Evolutionary conservation across 2,113 vertebrate species (phyloP), one percentile per base, ranked within the genome.

Genomic region (Nibea coibor): DNA sequence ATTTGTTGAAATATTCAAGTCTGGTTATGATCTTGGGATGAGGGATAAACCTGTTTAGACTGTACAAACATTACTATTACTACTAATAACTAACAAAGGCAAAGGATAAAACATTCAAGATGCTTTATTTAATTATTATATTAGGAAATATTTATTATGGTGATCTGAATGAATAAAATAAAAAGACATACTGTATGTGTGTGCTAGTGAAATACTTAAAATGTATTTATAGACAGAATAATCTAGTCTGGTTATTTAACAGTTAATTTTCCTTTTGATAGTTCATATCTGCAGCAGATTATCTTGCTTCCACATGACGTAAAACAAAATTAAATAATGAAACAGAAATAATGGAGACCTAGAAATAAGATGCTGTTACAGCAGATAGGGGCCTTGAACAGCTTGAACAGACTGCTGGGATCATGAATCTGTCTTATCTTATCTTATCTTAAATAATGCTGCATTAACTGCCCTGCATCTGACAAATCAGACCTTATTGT

Each of bases 311-410:
- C 26, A 75, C 28, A 39, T 73, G 24, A 72, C 14, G 5, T 16
- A 28, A 65, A 26, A 71, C 28, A 16, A 43, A 35, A 66, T 75
- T 17, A 75, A 57, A 66, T 50, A 35, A 69, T 42, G 5, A 80
- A 58, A 59, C 20, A n/a, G n/a, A n/a, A n/a, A n/a, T n/a, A n/a
- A 53, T 14, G 20, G 17, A 4, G 11, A 0, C 4, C 14, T 17
- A 17, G 50, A 57, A 82, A 50, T 48, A 28, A 57, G 12, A 59
- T 45, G 11, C 8, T 71, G 50, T 72, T 39, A 26, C 10, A 42
- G 11, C 35, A 39, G 8, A 39, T 39, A 39, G 8, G 35, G 35
- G 35, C 35, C 7, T 35, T 35, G 35, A 39, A 9, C 7, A 9
- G 35, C 35, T 39, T 7, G 7, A 39, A 39, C 35, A 39, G 35